Evolutionary conservation across 2,797 vertebrate species (phyloP).

Genomic region (Rhabdophis nuchalis): DNA sequence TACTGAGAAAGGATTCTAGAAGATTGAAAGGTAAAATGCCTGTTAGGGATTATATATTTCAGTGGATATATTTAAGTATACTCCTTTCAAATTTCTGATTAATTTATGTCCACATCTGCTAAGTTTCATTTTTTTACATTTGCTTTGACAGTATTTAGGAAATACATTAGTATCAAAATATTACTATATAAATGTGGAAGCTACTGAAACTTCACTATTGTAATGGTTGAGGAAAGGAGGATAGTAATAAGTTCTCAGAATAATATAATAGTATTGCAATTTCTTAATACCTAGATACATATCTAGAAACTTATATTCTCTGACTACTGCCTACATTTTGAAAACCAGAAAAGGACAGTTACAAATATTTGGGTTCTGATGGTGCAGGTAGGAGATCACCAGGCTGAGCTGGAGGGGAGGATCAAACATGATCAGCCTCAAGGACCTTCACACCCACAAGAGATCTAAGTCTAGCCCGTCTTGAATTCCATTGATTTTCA

Average conservation of each 20-base stretch:
- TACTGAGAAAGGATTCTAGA: background rate
- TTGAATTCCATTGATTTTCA: background rate
- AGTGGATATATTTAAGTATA: background rate
- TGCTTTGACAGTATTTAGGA: background rate
- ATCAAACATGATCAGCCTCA: background rate
- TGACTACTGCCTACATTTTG: background rate
- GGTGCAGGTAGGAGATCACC: background rate
- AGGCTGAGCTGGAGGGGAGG: background rate
- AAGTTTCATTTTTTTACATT: background rate
- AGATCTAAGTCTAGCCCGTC: background rate
- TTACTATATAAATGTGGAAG: background rate
- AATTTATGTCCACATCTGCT: background rate
- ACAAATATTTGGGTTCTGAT: background rate
- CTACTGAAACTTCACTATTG: background rate
- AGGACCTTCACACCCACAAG: background rate
- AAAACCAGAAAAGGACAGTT: background rate
- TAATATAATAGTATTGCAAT: background rate
- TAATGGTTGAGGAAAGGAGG: background rate
- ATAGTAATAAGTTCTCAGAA: background rate
- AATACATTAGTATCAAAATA: background rate
- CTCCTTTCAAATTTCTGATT: background rate
- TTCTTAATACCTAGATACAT: background rate
- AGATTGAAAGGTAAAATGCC: background rate
- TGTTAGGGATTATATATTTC: background rate
- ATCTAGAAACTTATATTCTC: background rate